Conservation (phyloP, 2,113 vertebrate species). For the Ancistrus triradiatus region DNA sequence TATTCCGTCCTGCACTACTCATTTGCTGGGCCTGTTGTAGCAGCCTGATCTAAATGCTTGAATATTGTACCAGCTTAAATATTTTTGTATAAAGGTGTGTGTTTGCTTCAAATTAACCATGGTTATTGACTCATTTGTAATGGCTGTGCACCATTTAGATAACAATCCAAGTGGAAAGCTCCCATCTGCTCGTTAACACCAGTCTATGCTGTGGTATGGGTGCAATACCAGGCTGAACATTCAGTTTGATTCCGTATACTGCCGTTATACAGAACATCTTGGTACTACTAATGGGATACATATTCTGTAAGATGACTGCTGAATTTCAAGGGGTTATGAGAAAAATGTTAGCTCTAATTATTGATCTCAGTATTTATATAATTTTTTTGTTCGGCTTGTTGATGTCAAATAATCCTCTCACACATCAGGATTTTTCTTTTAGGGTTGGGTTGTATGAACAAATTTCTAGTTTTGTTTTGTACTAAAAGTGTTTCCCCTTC, state of each 20-base stretch:
- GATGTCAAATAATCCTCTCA: background rate
- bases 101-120: constrained; percentile 5
- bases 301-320: too few species aligned
- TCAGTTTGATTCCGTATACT: background rate
- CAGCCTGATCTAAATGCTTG: background rate
- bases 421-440: background rate
- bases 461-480: too few species aligned
- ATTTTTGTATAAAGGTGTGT: background rate
- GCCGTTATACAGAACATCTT: background rate
- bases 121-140: background rate
- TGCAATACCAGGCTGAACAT: background rate
- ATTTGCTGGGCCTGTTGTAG: background rate
- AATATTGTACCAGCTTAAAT: background rate
- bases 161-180: constrained; percentile 35
- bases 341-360: too few species aligned
- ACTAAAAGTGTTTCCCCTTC: background rate
- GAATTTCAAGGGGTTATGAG: too few species aligned
- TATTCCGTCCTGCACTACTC: constrained; percentile 41
- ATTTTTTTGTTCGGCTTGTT: constrained; percentile 8
- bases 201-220: background rate
- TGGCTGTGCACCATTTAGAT: constrained; percentile 21
- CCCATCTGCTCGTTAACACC: constrained; percentile 17
- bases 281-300: too few species aligned
- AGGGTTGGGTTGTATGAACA: too few species aligned
- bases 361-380: background rate